A percentile compares a stretch with the other conserved stretches of the same genome.
These are phyloP conservation scores for Drosophila paulistorum DNA, from an alignment of 1,140 invertebrate genomes.

Conservation along the genomic window DNA sequence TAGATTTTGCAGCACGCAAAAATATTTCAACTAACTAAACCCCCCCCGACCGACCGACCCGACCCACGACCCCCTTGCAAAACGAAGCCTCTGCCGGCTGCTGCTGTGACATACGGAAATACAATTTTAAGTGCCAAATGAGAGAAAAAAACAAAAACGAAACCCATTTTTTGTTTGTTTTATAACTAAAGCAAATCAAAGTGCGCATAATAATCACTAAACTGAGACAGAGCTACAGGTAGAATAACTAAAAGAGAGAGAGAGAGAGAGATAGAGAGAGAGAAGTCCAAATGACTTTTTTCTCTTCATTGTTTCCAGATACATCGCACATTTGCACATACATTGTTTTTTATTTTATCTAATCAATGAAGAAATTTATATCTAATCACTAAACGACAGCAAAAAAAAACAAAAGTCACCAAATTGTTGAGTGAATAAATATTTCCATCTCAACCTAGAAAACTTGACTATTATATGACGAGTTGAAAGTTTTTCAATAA, in stretches of 20 bases:
- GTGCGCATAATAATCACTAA: constrained; percentile 59
- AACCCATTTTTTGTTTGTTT: constrained; percentile 33
- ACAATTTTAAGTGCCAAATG: constrained; percentile 60
- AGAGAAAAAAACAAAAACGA: constrained; percentile 36
- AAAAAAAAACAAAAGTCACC: constrained; percentile 24
- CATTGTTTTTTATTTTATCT: constrained; percentile 68
- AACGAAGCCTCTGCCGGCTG: constrained; percentile 28
- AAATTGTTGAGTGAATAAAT: constrained; percentile 1
- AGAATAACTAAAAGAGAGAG: constrained; percentile 1
- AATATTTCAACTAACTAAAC: not conserved
- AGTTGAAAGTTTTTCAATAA: constrained; percentile 14
- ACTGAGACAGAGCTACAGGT: constrained; percentile 9
- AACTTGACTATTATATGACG: constrained; percentile 52
- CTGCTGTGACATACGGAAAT: constrained; percentile 45
- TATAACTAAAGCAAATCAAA: constrained; percentile 70
- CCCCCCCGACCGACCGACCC: too few species aligned
- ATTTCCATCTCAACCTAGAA: constrained; percentile 15
- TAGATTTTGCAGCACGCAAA: not conserved
- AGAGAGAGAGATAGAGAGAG: not conserved
- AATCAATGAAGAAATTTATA: constrained; percentile 80
- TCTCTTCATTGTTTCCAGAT: constrained; percentile 28
- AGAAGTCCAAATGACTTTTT: constrained; percentile 18
- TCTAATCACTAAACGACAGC: constrained; percentile 68
- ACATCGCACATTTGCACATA: not conserved
- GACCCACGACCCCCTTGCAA: not conserved